These are phyloP conservation scores for Actinia equina DNA, from an alignment of 64 coral and sea anemone species.

Conservation along the genomic window DNA sequence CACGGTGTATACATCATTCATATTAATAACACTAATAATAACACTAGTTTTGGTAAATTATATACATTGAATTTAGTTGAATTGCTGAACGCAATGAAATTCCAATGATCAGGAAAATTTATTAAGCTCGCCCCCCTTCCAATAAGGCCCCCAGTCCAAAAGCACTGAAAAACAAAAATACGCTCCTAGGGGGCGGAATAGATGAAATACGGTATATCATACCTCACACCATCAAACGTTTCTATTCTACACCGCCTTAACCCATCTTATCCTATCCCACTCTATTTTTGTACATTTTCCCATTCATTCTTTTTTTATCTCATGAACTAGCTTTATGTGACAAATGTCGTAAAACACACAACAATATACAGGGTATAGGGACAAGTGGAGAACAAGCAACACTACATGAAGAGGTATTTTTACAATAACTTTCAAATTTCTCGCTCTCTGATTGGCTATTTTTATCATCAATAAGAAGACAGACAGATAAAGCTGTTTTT, in stretches of 20 bases:
- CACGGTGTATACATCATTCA: no score
- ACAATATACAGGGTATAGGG: slow-evolving; percentile 17
- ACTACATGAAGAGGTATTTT: not conserved
- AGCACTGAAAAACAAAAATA: not conserved
- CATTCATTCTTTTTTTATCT: slow-evolving; percentile 11
- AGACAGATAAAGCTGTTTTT: no score
- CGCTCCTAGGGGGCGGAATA: not conserved
- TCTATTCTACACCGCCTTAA: not conserved
- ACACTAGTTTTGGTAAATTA: no score
- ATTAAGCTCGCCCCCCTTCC: no score
- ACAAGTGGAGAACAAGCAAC: slow-evolving; percentile 12
- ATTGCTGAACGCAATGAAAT: no score
- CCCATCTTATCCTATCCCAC: slow-evolving; percentile 26
- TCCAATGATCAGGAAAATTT: no score
- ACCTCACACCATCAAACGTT: not conserved
- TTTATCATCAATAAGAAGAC: no score
- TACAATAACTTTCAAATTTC: not conserved
- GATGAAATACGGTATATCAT: slow-evolving; percentile 10
- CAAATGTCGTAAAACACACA: slow-evolving; percentile 31
- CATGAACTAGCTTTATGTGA: slow-evolving; percentile 10
- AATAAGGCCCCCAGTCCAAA: no score
- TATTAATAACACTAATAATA: no score
- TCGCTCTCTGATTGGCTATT: not conserved
- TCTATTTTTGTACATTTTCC: not conserved
- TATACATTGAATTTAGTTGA: no score